These are phyloP conservation scores for Dendrolimus kikuchii DNA, from an alignment of 1,140 invertebrate genomes.

Conservation along the genomic window DNA sequence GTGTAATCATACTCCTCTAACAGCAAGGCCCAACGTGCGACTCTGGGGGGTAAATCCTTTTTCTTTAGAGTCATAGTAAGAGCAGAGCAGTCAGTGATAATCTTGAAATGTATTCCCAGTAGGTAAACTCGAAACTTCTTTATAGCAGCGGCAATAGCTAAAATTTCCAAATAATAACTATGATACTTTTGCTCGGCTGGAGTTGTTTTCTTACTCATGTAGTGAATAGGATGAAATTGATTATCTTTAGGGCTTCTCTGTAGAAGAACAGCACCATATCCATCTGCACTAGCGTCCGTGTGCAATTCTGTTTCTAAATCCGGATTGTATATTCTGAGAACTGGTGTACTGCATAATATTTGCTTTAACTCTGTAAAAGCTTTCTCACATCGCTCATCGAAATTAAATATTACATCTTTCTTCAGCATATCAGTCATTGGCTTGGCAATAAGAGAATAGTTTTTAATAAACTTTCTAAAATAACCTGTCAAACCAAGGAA, in stretches of 20 bases:
- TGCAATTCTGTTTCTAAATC: slow-evolving; percentile 35
- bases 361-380: slow-evolving; percentile 21
- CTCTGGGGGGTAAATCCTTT: slow-evolving; percentile 33
- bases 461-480: slow-evolving; percentile 37
- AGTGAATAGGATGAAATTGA: slow-evolving; percentile 43
- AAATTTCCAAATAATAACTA: slow-evolving; percentile 65
- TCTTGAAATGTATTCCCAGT: slow-evolving; percentile 57
- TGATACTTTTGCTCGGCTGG: slow-evolving; percentile 53
- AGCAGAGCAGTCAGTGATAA: slow-evolving; percentile 52
- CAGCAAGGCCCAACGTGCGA: slow-evolving; percentile 23
- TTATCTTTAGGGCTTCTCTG: slow-evolving; percentile 28
- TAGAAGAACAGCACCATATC: slow-evolving; percentile 34
- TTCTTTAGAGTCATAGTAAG: slow-evolving; percentile 50
- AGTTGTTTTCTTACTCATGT: slow-evolving; percentile 51
- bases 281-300: slow-evolving; percentile 39
- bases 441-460: slow-evolving; percentile 32
- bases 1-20: slow-evolving; percentile 46
- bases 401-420: slow-evolving; percentile 26
- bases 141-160: slow-evolving; percentile 68
- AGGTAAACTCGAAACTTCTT: slow-evolving; percentile 69
- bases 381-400: slow-evolving; percentile 11
- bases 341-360: slow-evolving; percentile 22
- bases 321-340: slow-evolving; percentile 43
- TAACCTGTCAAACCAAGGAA: slow-evolving; percentile 27
- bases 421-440: slow-evolving; percentile 30